phyloP scores from a whole-genome alignment of 2,113 vertebrate species.

The Alethe castanea region DNA sequence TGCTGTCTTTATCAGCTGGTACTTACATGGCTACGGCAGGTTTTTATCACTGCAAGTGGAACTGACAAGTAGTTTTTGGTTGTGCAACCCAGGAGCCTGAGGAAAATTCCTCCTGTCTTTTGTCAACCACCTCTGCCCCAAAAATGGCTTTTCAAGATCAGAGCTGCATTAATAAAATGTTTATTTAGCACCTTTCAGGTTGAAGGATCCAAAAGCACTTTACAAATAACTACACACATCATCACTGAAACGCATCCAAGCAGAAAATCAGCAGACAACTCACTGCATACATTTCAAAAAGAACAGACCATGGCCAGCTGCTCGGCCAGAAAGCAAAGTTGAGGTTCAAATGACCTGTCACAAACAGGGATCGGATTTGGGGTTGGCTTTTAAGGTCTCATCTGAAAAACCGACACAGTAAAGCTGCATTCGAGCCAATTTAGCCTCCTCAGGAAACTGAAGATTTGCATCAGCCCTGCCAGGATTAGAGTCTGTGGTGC shows the following conservation, averaged over 20 bases:
- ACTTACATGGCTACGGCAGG: background rate
- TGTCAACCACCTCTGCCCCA: conserved; percentile 12
- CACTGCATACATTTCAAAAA: background rate
- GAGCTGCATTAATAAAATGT: conserved; percentile 60
- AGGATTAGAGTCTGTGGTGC: conserved; percentile 45
- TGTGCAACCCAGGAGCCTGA: background rate
- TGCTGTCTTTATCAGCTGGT: background rate
- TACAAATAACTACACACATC: conserved; percentile 52
- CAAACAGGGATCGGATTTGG: background rate
- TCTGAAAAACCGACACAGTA: background rate
- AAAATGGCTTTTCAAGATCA: conserved; percentile 31
- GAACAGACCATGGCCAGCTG: background rate
- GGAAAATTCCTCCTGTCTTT: background rate
- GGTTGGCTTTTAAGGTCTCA: background rate
- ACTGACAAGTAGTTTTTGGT: background rate
- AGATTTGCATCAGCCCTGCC: conserved; percentile 13
- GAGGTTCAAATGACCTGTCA: background rate
- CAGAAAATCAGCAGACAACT: conserved; percentile 34
- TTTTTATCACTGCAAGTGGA: background rate
- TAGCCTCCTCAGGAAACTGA: background rate
- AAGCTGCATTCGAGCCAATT: background rate
- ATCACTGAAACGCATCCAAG: conserved; percentile 38
- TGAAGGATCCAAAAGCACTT: conserved; percentile 55
- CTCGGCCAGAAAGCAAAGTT: background rate
- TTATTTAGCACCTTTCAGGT: conserved; percentile 69